A percentile compares a stretch with the other conserved stretches of the same genome.
These are phyloP conservation scores for Brachyptera risi DNA, from an alignment of 2,888 invertebrate species.

Conservation along the genomic window DNA sequence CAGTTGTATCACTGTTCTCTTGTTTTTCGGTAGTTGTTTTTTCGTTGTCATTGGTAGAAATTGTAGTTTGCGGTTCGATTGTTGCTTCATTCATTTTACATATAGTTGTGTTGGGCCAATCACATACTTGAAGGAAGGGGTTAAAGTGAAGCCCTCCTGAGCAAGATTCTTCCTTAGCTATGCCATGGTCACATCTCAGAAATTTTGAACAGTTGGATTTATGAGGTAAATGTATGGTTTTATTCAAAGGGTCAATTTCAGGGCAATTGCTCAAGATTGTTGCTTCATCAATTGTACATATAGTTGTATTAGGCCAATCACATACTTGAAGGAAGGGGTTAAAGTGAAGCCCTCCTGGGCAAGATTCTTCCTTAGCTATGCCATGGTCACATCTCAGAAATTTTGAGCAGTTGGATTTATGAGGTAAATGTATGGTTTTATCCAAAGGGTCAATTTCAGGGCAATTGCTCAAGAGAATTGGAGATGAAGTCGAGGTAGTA, in stretches of 20 bases:
- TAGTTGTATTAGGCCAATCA: not conserved
- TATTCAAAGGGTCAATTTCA: not conserved
- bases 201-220: not conserved
- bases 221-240: not conserved
- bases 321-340: not conserved
- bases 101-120: not conserved
- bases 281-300: not conserved
- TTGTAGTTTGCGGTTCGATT: not conserved
- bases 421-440: not conserved
- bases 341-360: constrained; percentile 1
- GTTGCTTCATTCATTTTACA: not conserved
- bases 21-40: not conserved
- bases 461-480: too few species aligned
- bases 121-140: not conserved
- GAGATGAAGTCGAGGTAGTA: too few species aligned
- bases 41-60: not conserved
- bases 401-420: not conserved
- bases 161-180: not conserved
- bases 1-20: not conserved
- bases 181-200: not conserved
- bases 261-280: not conserved
- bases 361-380: not conserved
- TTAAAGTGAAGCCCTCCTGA: constrained; percentile 1
- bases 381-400: constrained; percentile 3
- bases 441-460: not conserved